These are phyloP conservation scores for Hydriomena furcata DNA, from an alignment of 2,888 invertebrate species.

Conservation along the genomic window DNA sequence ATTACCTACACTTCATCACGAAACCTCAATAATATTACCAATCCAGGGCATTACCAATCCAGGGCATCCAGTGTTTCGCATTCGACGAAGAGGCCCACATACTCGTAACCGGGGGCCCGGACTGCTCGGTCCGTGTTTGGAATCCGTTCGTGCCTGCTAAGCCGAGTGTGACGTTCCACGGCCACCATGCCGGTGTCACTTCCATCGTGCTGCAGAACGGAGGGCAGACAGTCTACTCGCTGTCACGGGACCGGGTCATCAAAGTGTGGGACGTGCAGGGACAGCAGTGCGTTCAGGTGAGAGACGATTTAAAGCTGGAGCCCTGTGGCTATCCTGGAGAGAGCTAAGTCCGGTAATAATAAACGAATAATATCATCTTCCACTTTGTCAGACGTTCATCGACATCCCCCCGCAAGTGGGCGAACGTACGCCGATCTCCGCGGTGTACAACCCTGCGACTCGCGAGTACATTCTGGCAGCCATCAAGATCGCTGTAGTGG, in stretches of 20 bases:
- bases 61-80: constrained; percentile 86
- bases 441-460: constrained; percentile 86
- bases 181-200: constrained; percentile 88
- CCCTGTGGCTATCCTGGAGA: too few species aligned
- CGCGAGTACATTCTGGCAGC: constrained; percentile 87
- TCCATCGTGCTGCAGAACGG: constrained; percentile 86
- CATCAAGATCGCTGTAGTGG: constrained; percentile 85
- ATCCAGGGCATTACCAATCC: constrained; percentile 67
- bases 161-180: constrained; percentile 84
- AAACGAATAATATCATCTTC: background rate
- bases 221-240: constrained; percentile 87
- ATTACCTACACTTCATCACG: too few species aligned
- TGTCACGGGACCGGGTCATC: constrained; percentile 87
- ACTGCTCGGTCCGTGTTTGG: constrained; percentile 90
- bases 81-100: constrained; percentile 83
- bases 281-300: constrained; percentile 86
- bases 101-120: constrained; percentile 89
- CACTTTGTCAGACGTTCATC: constrained; percentile 82
- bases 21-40: background rate
- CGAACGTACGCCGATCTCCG: constrained; percentile 83
- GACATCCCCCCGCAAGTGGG: constrained; percentile 85
- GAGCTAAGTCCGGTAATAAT: too few species aligned
- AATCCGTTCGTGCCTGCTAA: constrained; percentile 89
- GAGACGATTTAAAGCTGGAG: background rate
- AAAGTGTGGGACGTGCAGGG: constrained; percentile 90